Percentiles rank a stretch among this genome's conserved stretches.
Evolutionary conservation across 35 echinoderm and acorn worm species (phyloP).

Genomic region (Stichopus chloronotus): DNA sequence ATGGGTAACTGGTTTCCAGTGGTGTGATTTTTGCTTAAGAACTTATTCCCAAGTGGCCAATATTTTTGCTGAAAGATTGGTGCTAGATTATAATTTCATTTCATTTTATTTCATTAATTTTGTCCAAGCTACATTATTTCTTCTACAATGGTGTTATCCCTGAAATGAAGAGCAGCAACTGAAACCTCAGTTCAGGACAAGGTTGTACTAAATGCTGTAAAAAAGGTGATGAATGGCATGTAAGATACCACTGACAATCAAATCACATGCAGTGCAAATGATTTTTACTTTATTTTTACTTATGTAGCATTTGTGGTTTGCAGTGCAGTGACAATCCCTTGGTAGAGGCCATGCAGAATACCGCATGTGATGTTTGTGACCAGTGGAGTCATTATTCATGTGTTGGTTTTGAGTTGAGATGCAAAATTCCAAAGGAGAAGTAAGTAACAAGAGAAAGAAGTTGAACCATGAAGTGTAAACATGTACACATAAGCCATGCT

Average conservation of each 20-base stretch:
- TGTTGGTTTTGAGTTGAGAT: slow-evolving; percentile 54
- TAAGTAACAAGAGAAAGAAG: slow-evolving; percentile 41
- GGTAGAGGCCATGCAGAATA: neutral
- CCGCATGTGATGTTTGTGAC: slow-evolving; percentile 43
- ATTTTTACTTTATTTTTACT: no score
- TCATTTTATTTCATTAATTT: neutral
- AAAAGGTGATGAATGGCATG: slow-evolving; percentile 29
- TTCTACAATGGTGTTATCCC: slow-evolving; percentile 25
- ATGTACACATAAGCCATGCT: neutral
- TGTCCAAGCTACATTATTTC: slow-evolving; percentile 22
- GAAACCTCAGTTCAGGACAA: neutral
- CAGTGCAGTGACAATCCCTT: neutral
- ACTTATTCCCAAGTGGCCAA: neutral
- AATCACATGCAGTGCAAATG: neutral
- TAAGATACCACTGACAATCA: slow-evolving; percentile 32
- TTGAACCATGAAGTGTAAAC: slow-evolving; percentile 4
- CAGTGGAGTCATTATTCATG: slow-evolving; percentile 41
- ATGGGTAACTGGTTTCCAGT: slow-evolving; percentile 42
- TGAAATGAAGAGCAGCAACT: slow-evolving; percentile 11
- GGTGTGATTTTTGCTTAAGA: slow-evolving; percentile 58
- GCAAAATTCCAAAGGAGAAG: slow-evolving; percentile 62
- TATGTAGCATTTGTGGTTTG: slow-evolving; percentile 35
- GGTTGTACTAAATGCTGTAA: slow-evolving; percentile 28
- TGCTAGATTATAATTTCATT: neutral
- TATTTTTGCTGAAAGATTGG: slow-evolving; percentile 25